Evolutionary conservation across 2,888 invertebrate genomes (phyloP), one percentile per base, ranked within the genome.

Genomic region (Balanococcus diminutus): DNA sequence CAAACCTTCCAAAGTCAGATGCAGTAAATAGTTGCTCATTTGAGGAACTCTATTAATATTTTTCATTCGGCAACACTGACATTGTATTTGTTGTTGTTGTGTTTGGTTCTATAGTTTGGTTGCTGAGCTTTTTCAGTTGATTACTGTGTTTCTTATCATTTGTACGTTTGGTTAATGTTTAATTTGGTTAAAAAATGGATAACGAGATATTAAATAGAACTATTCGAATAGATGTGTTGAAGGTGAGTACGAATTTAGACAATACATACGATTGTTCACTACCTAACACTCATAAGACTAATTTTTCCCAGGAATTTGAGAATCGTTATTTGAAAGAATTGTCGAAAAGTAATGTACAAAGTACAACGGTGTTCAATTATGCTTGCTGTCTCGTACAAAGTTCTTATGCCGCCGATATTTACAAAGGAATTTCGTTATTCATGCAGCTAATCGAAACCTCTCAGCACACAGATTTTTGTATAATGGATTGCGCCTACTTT

Each of bases 211-310:
- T 79, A 22, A 79, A 36, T 14, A n/a, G 36, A 19, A 79, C 75
- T 79, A 36, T 79, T 28, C 32, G 75, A 36, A 19, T 79, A 36
- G 75, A 79, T 36, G 75, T 79, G n/a, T 36, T 79, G 36, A 79
- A 79, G 75, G 75, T 79, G 8, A 36, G 75, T 79, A 32, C 8
- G 1, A 36, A n/a, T 32, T 19, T n/a, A n/a, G n/a, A n/a, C n/a
- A n/a, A n/a, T n/a, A n/a, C n/a, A n/a, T n/a, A n/a, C n/a, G n/a
- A n/a, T n/a, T n/a, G 3, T 72, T 72, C n/a, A 36, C 11, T 11
- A 22, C 2, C 11, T 14, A n/a, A n/a, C n/a, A n/a, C n/a, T n/a
- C n/a, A n/a, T n/a, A n/a, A n/a, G 14, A 79, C 19, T 8, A 32
- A 72, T 31, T 72, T 28, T 28, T 36, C 9, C 1, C 19, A 79